phyloP scores from a whole-genome alignment of 2,888 invertebrate species.

The Eupithecia inturbata region DNA sequence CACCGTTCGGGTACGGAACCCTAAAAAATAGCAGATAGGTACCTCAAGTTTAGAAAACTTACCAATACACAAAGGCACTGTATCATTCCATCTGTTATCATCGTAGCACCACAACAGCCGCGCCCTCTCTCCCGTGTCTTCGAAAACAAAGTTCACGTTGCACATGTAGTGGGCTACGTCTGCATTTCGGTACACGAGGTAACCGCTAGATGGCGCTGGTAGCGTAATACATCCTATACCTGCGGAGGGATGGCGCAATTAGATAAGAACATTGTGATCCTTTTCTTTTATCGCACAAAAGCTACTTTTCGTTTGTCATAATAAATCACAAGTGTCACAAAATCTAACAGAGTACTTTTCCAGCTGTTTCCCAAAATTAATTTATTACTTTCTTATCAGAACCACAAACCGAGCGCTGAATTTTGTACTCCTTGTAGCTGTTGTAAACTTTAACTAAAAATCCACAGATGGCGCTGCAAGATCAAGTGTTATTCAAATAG shows the following conservation, averaged over 20 bases:
- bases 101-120: slow-evolving; percentile 86
- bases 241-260: slow-evolving; percentile 61
- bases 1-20: too few species aligned
- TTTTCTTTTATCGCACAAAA: not conserved
- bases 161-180: slow-evolving; percentile 88
- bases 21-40: not conserved
- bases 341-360: not conserved
- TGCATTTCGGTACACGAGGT: slow-evolving; percentile 86
- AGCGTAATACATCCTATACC: slow-evolving; percentile 88
- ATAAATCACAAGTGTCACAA: not conserved
- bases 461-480: slow-evolving; percentile 26
- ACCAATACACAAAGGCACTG: slow-evolving; percentile 86
- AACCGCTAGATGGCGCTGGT: slow-evolving; percentile 86
- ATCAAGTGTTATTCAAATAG: not conserved
- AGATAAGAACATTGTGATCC: not conserved
- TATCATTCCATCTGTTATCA: slow-evolving; percentile 87
- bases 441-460: not conserved
- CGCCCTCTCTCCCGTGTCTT: slow-evolving; percentile 86
- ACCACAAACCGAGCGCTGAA: not conserved
- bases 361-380: not conserved
- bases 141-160: slow-evolving; percentile 87
- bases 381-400: not conserved
- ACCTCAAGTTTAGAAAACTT: slow-evolving; percentile 65
- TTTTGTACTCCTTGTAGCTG: not conserved
- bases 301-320: not conserved